Conservation (phyloP, 2,888 invertebrate genomes). For the Spatulosminthurus flaviceps region DNA sequence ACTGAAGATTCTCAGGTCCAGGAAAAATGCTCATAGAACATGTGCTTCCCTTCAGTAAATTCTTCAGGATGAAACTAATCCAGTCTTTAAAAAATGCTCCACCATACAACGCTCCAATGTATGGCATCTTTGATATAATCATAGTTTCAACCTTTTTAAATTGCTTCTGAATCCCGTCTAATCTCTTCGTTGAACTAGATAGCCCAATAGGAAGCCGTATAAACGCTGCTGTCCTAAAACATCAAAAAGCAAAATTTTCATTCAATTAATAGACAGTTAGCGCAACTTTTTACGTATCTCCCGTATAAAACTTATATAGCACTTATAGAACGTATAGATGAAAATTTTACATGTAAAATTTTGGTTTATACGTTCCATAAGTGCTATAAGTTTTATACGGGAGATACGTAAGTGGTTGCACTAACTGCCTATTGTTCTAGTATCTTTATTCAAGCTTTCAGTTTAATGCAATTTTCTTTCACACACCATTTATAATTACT, state of each 20-base stretch:
- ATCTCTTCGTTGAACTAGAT: not conserved
- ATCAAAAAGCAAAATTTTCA: not conserved
- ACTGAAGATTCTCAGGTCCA: conserved; percentile 38
- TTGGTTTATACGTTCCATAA: too few relatives aligned
- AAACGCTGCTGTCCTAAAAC: conserved; percentile 36
- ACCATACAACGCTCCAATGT: conserved; percentile 27
- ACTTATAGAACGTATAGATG: too few relatives aligned
- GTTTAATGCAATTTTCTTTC: too few relatives aligned
- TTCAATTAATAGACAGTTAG: too few relatives aligned
- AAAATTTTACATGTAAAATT: too few relatives aligned
- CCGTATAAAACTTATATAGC: too few relatives aligned
- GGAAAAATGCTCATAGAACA: conserved; percentile 45
- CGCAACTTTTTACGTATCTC: too few relatives aligned
- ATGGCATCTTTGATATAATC: conserved; percentile 39
- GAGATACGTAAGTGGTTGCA: too few relatives aligned
- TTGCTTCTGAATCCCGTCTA: conserved; percentile 19
- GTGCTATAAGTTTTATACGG: too few relatives aligned
- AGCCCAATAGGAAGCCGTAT: conserved; percentile 25
- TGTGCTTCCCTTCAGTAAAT: conserved; percentile 41
- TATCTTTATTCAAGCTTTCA: too few relatives aligned
- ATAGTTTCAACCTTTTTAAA: conserved; percentile 34
- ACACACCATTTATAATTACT: too few relatives aligned
- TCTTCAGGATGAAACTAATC: conserved; percentile 34
- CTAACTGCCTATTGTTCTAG: too few relatives aligned
- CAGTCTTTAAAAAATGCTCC: conserved; percentile 11